phyloP scores from a whole-genome alignment of 2,797 vertebrate genomes.

The Scolopax bukidnonensis region DNA sequence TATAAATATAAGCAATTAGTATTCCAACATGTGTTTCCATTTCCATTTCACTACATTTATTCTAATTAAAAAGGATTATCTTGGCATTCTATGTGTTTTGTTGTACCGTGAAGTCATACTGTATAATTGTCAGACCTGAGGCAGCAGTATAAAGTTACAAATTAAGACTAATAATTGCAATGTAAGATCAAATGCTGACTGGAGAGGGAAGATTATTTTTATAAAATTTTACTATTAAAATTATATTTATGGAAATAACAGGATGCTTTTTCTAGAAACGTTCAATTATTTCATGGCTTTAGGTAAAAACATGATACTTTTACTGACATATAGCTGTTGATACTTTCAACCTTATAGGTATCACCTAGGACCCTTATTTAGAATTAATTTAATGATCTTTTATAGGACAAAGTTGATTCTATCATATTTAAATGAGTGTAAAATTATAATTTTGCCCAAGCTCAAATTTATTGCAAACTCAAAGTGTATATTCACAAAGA shows the following conservation, averaged over 20 bases:
- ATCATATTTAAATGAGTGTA: not conserved
- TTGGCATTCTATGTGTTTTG: not conserved
- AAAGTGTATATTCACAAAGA: not conserved
- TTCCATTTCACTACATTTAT: not conserved
- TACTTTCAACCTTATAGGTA: not conserved
- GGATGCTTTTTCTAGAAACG: not conserved
- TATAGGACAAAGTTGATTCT: not conserved
- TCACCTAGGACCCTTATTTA: not conserved
- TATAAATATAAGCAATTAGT: not conserved
- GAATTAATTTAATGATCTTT: not conserved
- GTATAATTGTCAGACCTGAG: not conserved
- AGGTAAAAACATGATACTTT: not conserved
- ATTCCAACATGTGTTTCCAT: not conserved
- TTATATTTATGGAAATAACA: not conserved
- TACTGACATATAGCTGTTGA: not conserved
- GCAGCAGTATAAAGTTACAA: not conserved
- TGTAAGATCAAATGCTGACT: not conserved
- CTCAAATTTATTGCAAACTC: not conserved
- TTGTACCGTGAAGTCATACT: not conserved
- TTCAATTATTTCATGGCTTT: not conserved
- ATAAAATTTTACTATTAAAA: not conserved
- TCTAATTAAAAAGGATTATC: not conserved
- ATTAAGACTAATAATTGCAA: not conserved
- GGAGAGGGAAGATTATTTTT: not conserved
- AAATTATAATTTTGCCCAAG: not conserved